These are phyloP conservation scores for Gallinago stenura DNA, from an alignment of 2,797 vertebrate genomes.

Conservation along the genomic window DNA sequence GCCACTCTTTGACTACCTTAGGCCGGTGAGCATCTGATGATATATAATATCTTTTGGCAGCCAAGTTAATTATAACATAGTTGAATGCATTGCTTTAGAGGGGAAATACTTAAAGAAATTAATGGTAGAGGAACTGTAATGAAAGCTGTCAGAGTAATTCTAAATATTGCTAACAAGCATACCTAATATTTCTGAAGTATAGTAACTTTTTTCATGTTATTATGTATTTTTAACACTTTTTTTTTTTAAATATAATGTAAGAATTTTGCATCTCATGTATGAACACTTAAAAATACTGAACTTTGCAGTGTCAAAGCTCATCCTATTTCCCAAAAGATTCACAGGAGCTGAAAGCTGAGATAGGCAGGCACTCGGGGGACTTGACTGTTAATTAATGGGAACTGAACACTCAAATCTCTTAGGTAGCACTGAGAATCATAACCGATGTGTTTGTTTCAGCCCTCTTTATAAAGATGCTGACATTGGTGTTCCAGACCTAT, in stretches of 20 bases:
- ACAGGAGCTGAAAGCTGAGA: background rate
- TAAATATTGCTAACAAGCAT: slow-evolving; percentile 77
- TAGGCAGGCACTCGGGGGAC: background rate
- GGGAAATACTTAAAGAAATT: slow-evolving; percentile 80
- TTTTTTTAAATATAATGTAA: background rate
- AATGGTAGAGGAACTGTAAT: slow-evolving; percentile 79
- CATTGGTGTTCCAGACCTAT: background rate
- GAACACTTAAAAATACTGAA: background rate
- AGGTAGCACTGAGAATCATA: background rate
- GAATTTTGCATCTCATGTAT: background rate
- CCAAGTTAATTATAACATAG: slow-evolving; percentile 92
- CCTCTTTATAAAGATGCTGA: background rate
- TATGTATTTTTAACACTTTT: background rate
- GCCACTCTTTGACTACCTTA: slow-evolving; percentile 84
- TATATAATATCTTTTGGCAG: slow-evolving; percentile 92
- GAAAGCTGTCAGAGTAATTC: slow-evolving; percentile 88
- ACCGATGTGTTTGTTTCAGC: background rate
- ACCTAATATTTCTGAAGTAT: slow-evolving; percentile 40
- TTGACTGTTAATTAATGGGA: background rate
- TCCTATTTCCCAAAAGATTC: background rate
- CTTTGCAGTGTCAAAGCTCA: slow-evolving; percentile 28
- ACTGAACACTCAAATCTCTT: background rate
- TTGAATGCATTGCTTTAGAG: slow-evolving; percentile 82
- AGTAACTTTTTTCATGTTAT: background rate
- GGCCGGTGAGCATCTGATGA: slow-evolving; percentile 83